phyloP scores from a whole-genome alignment of 2,797 vertebrate species.

The Pangasius krempfi region DNA sequence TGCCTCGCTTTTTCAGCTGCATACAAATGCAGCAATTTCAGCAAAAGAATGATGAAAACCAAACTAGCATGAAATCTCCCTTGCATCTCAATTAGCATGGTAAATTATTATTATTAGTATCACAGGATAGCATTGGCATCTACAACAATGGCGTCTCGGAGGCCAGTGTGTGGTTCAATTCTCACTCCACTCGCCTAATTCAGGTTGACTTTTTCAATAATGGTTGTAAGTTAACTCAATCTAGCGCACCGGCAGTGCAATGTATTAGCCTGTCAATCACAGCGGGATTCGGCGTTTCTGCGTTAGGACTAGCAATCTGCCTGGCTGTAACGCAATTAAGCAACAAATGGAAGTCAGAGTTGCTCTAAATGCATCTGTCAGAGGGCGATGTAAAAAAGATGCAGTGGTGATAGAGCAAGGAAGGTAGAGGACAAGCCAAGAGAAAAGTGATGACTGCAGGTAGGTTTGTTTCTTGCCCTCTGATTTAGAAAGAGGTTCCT shows the following conservation, averaged over 20 bases:
- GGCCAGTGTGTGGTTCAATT: slow-evolving; percentile 66
- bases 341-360: slow-evolving; percentile 76
- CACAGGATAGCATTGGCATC: slow-evolving; percentile 39
- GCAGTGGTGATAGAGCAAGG: slow-evolving; percentile 29
- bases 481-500: slow-evolving; percentile 8
- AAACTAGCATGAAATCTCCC: not conserved
- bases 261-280: slow-evolving; percentile 80
- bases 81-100: slow-evolving; percentile 22
- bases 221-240: slow-evolving; percentile 75
- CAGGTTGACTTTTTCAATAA: slow-evolving; percentile 79
- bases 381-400: slow-evolving; percentile 61
- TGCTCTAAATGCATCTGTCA: slow-evolving; percentile 71
- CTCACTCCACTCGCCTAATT: slow-evolving; percentile 74
- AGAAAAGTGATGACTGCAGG: slow-evolving; percentile 20
- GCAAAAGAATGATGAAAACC: not conserved
- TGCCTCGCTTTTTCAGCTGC: not conserved
- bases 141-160: slow-evolving; percentile 50
- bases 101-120: slow-evolving; percentile 25
- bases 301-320: slow-evolving; percentile 73
- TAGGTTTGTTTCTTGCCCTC: not conserved
- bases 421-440: slow-evolving; percentile 45
- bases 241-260: slow-evolving; percentile 72
- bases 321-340: slow-evolving; percentile 76
- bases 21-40: slow-evolving; percentile 23
- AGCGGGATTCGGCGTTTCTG: slow-evolving; percentile 64